phyloP scores from a whole-genome alignment of 1,140 invertebrate genomes.

The Drosophila navojoa region DNA sequence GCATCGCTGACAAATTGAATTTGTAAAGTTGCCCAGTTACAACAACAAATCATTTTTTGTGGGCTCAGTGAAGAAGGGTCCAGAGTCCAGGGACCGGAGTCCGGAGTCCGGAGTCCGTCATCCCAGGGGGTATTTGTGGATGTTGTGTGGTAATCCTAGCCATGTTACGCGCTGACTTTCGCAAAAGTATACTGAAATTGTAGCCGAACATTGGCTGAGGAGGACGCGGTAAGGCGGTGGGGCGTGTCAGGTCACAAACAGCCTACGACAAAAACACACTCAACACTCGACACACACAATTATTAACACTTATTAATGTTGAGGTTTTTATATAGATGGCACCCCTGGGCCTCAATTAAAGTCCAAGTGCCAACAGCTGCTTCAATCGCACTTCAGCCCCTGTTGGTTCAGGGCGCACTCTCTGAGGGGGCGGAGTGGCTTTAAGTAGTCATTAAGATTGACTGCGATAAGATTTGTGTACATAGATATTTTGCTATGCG shows the following conservation, averaged over 20 bases:
- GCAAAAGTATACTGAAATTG: conserved; percentile 77
- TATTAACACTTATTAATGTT: conserved; percentile 83
- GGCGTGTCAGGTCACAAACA: conserved; percentile 56
- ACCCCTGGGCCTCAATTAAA: conserved; percentile 78
- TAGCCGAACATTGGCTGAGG: conserved; percentile 29
- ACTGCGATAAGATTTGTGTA: conserved; percentile 67
- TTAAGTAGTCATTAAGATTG: conserved; percentile 80
- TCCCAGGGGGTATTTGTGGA: conserved; percentile 14
- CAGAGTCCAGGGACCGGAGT: not conserved
- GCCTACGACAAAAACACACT: conserved; percentile 40
- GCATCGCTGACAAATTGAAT: conserved; percentile 79
- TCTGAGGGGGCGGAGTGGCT: conserved; percentile 38
- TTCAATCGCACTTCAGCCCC: conserved; percentile 61
- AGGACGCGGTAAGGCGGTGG: conserved; percentile 44
- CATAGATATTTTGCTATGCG: not conserved
- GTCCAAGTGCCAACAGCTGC: conserved; percentile 58
- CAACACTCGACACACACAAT: conserved; percentile 60
- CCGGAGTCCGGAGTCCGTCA: not conserved
- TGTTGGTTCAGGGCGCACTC: conserved; percentile 12
- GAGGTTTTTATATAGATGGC: conserved; percentile 74
- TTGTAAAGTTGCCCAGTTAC: conserved; percentile 70
- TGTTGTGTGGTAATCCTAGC: conserved; percentile 60
- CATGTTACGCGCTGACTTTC: conserved; percentile 70
- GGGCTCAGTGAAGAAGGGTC: not conserved
- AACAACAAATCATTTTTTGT: conserved; percentile 69